Evolutionary conservation across 2,797 vertebrate genomes (phyloP).

Genomic region (Macrochelys suwanniensis): DNA sequence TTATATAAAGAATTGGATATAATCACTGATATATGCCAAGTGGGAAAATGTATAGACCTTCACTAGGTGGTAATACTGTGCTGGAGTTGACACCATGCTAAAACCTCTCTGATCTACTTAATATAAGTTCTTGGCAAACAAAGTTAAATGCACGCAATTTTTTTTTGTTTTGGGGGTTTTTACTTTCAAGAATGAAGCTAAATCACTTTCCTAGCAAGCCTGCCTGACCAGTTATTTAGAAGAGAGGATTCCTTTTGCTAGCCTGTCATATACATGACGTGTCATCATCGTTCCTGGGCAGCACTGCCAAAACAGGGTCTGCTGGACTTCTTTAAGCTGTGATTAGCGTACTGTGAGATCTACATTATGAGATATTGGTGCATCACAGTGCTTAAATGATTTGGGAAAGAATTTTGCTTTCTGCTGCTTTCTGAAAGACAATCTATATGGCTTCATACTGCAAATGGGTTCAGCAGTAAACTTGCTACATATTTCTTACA

Average conservation of each 20-base stretch:
- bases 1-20: neutral
- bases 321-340: neutral
- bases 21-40: neutral
- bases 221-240: neutral
- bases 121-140: neutral
- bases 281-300: neutral
- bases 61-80: neutral
- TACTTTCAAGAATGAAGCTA: neutral
- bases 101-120: neutral
- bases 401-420: neutral
- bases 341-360: neutral
- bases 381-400: neutral
- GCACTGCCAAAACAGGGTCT: neutral
- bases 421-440: neutral
- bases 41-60: neutral
- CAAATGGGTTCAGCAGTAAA: neutral
- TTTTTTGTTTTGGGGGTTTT: neutral
- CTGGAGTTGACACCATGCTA: neutral
- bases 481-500: neutral
- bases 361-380: neutral
- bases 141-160: accelerated
- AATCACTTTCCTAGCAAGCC: neutral
- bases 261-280: accelerated
- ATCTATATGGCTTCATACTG: neutral
- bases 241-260: neutral